phyloP scores from a whole-genome alignment of 2,113 vertebrate species.

The Archocentrus centrarchus region DNA sequence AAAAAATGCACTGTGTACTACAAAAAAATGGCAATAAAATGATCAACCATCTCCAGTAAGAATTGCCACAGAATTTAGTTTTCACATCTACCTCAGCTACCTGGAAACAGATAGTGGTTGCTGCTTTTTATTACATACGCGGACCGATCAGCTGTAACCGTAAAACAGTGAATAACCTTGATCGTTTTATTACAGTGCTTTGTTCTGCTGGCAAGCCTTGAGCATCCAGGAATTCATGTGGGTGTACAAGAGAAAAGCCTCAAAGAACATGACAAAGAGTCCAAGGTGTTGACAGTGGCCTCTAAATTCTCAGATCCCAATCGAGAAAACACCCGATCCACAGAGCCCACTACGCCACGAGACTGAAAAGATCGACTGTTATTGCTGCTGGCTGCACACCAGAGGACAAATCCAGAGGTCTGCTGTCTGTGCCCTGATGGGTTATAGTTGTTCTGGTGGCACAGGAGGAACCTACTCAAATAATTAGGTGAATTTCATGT shows the following conservation, averaged over 20 bases:
- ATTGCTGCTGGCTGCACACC: neutral
- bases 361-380: no score
- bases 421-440: neutral
- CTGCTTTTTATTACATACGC: neutral
- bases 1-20: neutral
- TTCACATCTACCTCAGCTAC: slow-evolving; percentile 2
- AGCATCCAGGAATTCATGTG: rapidly evolving
- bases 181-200: neutral
- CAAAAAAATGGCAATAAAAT: neutral
- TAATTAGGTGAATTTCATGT: neutral
- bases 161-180: neutral
- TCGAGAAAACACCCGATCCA: neutral
- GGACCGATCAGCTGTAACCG: neutral
- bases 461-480: neutral
- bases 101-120: neutral
- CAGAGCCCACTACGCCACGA: neutral
- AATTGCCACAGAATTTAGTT: neutral
- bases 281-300: neutral
- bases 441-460: neutral
- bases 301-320: neutral
- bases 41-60: neutral
- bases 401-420: neutral
- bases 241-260: neutral
- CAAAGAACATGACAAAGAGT: neutral
- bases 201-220: neutral